phyloP scores from a whole-genome alignment of 2,797 vertebrate genomes.

The Lutjanus campechanus region DNA sequence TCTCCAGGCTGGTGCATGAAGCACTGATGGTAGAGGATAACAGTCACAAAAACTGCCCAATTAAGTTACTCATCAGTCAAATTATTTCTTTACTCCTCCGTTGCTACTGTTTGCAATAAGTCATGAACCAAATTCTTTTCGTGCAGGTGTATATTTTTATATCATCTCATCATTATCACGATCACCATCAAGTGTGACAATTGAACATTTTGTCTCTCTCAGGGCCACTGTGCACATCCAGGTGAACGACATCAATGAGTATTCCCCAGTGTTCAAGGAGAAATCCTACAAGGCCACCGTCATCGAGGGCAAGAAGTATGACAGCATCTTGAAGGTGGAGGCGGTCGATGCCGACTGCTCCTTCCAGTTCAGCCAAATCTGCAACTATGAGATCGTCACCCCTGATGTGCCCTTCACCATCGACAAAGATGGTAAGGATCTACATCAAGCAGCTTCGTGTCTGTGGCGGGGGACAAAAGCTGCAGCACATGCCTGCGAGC shows the following conservation, averaged over 20 bases:
- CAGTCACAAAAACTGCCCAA: background rate
- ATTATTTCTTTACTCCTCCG: background rate
- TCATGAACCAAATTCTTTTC: background rate
- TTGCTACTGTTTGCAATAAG: background rate
- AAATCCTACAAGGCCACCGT: slow-evolving; percentile 96
- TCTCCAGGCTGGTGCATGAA: background rate
- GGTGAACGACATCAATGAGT: slow-evolving; percentile 97
- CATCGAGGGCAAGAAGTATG: slow-evolving; percentile 91
- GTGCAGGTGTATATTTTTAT: background rate
- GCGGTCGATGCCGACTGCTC: slow-evolving; percentile 98
- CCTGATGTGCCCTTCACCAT: slow-evolving; percentile 94
- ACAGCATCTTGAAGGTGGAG: slow-evolving; percentile 94
- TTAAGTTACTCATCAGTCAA: background rate
- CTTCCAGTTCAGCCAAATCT: slow-evolving; percentile 99
- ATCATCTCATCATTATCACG: background rate
- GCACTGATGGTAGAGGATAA: background rate
- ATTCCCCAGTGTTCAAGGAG: slow-evolving; percentile 96
- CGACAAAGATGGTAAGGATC: slow-evolving; percentile 94
- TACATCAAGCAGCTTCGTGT: background rate
- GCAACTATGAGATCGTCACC: slow-evolving; percentile 96
- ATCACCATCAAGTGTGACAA: background rate
- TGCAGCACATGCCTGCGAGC: slow-evolving; percentile 18
- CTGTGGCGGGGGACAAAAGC: background rate
- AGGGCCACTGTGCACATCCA: slow-evolving; percentile 98
- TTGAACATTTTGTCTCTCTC: slow-evolving; percentile 30